These are phyloP conservation scores for Paragorgia papillata DNA, from an alignment of 92 coral and sea anemone species.

Conservation along the genomic window DNA sequence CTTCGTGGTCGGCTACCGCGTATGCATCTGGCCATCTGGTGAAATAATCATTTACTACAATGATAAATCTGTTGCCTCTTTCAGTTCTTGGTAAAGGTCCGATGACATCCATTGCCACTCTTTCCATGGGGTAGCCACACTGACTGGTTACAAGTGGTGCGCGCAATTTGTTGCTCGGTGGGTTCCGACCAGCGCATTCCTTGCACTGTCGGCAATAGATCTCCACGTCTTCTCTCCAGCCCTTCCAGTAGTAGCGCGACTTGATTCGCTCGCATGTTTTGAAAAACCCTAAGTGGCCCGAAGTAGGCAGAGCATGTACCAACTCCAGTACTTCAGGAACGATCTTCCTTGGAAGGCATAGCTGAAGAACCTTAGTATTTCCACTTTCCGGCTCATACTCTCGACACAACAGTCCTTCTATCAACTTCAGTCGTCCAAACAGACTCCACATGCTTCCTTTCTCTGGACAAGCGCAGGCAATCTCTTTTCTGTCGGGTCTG, in stretches of 20 bases:
- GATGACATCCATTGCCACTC: conserved; percentile 44
- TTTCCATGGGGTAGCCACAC: conserved; percentile 51
- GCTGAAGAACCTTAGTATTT: conserved; percentile 5
- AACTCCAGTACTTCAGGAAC: conserved; percentile 5
- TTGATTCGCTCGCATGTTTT: conserved; percentile 42
- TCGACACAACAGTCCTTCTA: conserved; percentile 45
- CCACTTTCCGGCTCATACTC: conserved; percentile 21
- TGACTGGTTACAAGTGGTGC: conserved; percentile 33
- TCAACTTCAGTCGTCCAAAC: conserved; percentile 36
- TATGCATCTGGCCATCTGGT: conserved; percentile 11
- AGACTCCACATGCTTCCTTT: conserved; percentile 49
- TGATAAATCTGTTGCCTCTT: conserved; percentile 3
- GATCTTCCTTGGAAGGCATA: conserved; percentile 33
- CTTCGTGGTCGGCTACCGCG: conserved; percentile 22
- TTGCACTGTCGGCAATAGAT: conserved; percentile 43
- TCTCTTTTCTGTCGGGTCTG: conserved; percentile 31
- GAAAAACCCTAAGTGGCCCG: conserved; percentile 34
- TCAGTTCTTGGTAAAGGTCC: conserved; percentile 47
- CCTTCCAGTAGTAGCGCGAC: conserved; percentile 46
- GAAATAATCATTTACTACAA: conserved; percentile 4
- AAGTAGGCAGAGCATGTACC: conserved; percentile 29
- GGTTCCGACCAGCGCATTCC: conserved; percentile 29
- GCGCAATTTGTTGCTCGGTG: conserved; percentile 23
- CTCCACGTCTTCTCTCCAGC: conserved; percentile 42
- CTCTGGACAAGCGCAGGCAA: conserved; percentile 42